These are phyloP conservation scores for Cosmia pyralina DNA, from an alignment of 2,888 invertebrate species.

Conservation along the genomic window DNA sequence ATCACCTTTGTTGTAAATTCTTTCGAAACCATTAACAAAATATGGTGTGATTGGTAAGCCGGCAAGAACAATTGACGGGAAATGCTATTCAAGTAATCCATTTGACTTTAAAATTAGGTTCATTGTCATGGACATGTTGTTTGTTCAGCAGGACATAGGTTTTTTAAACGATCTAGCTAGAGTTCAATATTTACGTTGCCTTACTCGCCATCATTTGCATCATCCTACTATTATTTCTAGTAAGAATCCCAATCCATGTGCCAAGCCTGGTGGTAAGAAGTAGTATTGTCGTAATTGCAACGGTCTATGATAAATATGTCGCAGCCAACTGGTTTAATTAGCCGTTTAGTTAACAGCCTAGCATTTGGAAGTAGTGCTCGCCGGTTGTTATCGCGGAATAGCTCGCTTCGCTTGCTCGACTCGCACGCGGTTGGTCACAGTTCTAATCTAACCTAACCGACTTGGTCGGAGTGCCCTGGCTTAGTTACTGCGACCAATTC, in stretches of 20 bases:
- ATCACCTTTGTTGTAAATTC: not conserved
- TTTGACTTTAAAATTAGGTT: slow-evolving; percentile 29
- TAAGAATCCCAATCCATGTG: not conserved
- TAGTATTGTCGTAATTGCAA: not conserved
- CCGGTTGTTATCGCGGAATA: too few relatives aligned
- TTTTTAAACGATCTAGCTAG: not conserved
- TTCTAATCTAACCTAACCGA: too few relatives aligned
- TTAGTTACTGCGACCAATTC: too few relatives aligned
- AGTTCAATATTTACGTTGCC: not conserved
- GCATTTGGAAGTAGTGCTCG: too few relatives aligned
- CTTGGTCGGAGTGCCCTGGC: too few relatives aligned
- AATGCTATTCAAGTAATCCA: slow-evolving; percentile 4
- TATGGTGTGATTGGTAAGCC: not conserved
- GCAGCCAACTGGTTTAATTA: too few relatives aligned
- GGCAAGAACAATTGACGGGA: slow-evolving; percentile 11
- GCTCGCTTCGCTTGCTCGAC: too few relatives aligned
- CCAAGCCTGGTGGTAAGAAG: not conserved
- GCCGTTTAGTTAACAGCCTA: too few relatives aligned
- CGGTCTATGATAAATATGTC: too few relatives aligned
- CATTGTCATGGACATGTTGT: not conserved
- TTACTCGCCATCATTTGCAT: too few relatives aligned
- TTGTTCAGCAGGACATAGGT: not conserved
- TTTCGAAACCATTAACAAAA: not conserved
- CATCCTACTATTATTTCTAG: not conserved
- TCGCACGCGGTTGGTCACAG: too few relatives aligned